Evolutionary conservation across 2,888 invertebrate species (phyloP).

Genomic region (Priocnemis perturbator): DNA sequence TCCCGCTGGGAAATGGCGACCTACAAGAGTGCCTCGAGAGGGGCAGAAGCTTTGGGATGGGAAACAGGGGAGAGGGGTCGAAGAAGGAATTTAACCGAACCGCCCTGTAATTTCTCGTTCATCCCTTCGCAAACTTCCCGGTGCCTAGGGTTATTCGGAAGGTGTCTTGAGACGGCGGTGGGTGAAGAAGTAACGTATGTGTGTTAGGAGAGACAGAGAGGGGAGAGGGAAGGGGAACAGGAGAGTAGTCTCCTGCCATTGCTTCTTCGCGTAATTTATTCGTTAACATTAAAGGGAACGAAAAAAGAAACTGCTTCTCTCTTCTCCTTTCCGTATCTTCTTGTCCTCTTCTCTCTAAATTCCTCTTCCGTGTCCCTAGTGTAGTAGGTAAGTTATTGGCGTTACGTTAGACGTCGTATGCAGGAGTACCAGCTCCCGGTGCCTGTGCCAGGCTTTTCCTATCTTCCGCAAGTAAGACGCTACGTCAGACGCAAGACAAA

Average conservation of each 20-base stretch:
- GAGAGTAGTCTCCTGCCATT: background rate
- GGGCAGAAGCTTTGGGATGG: background rate
- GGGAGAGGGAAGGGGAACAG: background rate
- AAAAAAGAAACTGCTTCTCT: conserved; percentile 32
- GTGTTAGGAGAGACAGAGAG: background rate
- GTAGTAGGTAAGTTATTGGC: conserved; percentile 65
- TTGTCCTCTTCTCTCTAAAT: background rate
- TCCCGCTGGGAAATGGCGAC: conserved; percentile 44
- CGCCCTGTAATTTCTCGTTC: conserved; percentile 66
- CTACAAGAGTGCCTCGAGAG: conserved; percentile 25
- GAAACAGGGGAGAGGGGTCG: conserved; percentile 29
- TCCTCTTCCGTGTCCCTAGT: conserved; percentile 12
- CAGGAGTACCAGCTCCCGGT: conserved; percentile 50
- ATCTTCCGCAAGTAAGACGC: conserved; percentile 53
- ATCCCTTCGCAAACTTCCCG: conserved; percentile 61
- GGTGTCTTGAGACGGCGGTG: conserved; percentile 47
- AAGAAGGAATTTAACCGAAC: conserved; percentile 62
- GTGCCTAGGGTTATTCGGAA: conserved; percentile 57
- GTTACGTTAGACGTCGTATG: conserved; percentile 67
- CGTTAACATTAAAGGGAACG: background rate
- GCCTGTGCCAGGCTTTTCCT: conserved; percentile 41
- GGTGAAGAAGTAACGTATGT: conserved; percentile 30
- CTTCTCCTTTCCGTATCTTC: conserved; percentile 12
- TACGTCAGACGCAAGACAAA: conserved; percentile 61
- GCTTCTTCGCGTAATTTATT: background rate